Conservation (phyloP, 2,113 vertebrate genomes). For the Myiozetetes cayanensis region DNA sequence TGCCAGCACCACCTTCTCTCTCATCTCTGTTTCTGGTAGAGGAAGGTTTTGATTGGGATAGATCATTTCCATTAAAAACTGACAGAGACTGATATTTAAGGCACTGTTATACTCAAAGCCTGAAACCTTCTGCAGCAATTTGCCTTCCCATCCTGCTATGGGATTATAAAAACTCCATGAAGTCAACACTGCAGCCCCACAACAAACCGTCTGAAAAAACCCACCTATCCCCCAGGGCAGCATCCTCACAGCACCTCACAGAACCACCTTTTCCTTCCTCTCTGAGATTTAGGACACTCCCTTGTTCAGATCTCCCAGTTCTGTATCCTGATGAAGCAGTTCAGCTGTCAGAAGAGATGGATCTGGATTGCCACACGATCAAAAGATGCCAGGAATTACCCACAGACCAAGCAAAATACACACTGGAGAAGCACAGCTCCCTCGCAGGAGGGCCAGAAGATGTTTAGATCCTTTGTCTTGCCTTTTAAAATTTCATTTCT, state of each 20-base stretch:
- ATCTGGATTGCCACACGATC: rapidly evolving
- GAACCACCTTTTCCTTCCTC: neutral
- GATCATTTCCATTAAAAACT: neutral
- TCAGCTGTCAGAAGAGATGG: neutral
- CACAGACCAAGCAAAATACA: neutral
- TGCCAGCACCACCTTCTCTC: too few species aligned
- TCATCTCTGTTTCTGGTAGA: neutral
- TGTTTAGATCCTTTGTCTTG: neutral
- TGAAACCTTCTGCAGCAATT: neutral
- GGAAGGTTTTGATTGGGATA: neutral
- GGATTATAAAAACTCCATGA: neutral
- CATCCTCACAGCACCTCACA: neutral
- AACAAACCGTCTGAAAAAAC: neutral
- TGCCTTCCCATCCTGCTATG: neutral
- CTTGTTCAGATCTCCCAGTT: neutral
- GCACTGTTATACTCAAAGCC: neutral
- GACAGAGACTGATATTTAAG: neutral
- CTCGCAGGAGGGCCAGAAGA: neutral
- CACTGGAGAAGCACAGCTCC: neutral
- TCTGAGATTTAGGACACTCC: neutral
- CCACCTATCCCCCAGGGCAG: neutral
- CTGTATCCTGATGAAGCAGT: neutral
- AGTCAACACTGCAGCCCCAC: neutral
- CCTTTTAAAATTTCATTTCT: neutral
- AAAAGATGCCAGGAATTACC: neutral